Percentiles rank a stretch among this genome's conserved stretches.
phyloP scores from a whole-genome alignment of 2,113 vertebrate genomes.

The Arizona elegans region DNA sequence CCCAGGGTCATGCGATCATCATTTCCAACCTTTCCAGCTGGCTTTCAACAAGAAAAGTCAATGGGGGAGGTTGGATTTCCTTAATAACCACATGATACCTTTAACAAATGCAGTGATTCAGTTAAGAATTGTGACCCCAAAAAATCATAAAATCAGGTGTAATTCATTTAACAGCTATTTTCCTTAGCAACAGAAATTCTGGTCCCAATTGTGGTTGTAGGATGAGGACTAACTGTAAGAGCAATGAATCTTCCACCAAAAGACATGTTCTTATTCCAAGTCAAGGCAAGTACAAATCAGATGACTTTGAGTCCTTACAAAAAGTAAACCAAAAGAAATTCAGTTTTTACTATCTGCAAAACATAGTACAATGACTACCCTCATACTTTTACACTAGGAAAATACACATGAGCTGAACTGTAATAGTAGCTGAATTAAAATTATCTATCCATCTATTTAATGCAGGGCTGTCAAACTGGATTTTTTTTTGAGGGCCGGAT shows the following conservation, averaged over 20 bases:
- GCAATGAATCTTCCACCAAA: neutral
- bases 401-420: slow-evolving; percentile 32
- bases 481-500: no score
- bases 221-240: neutral
- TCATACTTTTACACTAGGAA: slow-evolving; percentile 19
- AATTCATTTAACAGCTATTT: neutral
- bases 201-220: neutral
- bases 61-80: neutral
- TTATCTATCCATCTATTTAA: slow-evolving; percentile 29
- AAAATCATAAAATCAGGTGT: neutral
- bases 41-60: neutral
- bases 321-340: neutral
- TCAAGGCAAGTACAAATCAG: neutral
- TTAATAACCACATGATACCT: neutral
- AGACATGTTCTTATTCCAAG: neutral
- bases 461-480: no score
- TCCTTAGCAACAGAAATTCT: neutral
- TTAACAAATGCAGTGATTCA: neutral
- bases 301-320: slow-evolving; percentile 34
- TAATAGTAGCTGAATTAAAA: slow-evolving; percentile 47
- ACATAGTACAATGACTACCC: neutral
- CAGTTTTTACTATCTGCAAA: neutral
- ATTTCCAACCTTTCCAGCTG: neutral
- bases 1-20: no score
- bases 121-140: neutral